phyloP scores from a whole-genome alignment of 2,797 vertebrate species.

The Gambelia wislizenii region DNA sequence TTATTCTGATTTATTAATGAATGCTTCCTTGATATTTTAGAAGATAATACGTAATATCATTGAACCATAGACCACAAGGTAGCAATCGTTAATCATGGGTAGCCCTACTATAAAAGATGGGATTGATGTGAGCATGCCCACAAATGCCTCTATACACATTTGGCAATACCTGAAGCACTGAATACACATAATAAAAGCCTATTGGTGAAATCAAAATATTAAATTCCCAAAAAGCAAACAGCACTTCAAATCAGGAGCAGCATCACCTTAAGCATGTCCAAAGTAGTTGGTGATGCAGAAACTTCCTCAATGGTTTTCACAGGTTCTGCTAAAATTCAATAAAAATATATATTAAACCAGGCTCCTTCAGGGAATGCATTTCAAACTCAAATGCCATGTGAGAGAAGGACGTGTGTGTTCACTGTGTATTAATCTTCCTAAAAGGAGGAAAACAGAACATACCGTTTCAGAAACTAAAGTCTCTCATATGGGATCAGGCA shows the following conservation, averaged over 20 bases:
- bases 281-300: background rate
- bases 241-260: background rate
- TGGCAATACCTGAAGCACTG: background rate
- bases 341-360: background rate
- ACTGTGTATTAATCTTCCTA: background rate
- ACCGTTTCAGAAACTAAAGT: background rate
- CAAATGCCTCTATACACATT: background rate
- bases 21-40: background rate
- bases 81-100: no score
- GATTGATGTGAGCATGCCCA: background rate
- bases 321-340: background rate
- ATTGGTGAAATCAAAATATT: background rate
- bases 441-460: background rate
- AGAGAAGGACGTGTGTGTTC: background rate
- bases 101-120: background rate
- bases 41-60: background rate
- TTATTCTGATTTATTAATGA: constrained; percentile 6
- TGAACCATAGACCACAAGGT: background rate
- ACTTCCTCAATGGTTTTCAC: background rate
- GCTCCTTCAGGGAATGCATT: background rate
- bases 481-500: background rate
- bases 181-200: background rate
- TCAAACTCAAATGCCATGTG: background rate
- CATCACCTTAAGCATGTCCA: background rate
- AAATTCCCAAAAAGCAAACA: background rate